phyloP scores from a whole-genome alignment of 2,888 invertebrate genomes.

The Trypoxylon attenuatum region DNA sequence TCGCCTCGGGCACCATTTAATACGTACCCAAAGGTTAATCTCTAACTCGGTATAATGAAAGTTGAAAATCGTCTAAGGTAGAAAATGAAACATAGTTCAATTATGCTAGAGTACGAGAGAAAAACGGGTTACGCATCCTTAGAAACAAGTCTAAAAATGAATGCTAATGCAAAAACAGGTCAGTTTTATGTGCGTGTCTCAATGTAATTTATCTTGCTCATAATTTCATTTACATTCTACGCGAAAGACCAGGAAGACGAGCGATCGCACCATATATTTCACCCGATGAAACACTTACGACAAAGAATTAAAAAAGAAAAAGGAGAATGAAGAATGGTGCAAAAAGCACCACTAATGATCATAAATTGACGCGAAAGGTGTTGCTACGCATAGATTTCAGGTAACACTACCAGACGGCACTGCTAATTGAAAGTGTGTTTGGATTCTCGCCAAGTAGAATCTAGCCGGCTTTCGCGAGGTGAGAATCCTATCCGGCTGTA shows the following conservation, averaged over 20 bases:
- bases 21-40: constrained; percentile 28
- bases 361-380: constrained; percentile 38
- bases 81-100: too few relatives aligned
- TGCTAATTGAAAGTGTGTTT: not conserved
- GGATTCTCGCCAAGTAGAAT: too few relatives aligned
- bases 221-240: constrained; percentile 13
- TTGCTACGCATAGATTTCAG: constrained; percentile 20
- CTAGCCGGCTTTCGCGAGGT: too few relatives aligned
- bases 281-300: not conserved
- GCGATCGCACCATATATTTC: constrained; percentile 4
- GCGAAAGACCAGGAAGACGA: constrained; percentile 1
- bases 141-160: constrained; percentile 19
- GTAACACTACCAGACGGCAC: constrained; percentile 3
- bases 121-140: too few relatives aligned
- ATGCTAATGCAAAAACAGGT: too few relatives aligned
- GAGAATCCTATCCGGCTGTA: too few relatives aligned
- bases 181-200: not conserved
- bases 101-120: too few relatives aligned
- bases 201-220: constrained; percentile 23
- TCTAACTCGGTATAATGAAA: constrained; percentile 24
- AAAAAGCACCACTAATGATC: constrained; percentile 28
- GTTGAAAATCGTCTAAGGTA: too few relatives aligned
- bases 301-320: not conserved
- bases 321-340: not conserved
- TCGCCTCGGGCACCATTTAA: constrained; percentile 35